Conservation (phyloP, 2,888 invertebrate genomes). For the Esperia sulphurella region DNA sequence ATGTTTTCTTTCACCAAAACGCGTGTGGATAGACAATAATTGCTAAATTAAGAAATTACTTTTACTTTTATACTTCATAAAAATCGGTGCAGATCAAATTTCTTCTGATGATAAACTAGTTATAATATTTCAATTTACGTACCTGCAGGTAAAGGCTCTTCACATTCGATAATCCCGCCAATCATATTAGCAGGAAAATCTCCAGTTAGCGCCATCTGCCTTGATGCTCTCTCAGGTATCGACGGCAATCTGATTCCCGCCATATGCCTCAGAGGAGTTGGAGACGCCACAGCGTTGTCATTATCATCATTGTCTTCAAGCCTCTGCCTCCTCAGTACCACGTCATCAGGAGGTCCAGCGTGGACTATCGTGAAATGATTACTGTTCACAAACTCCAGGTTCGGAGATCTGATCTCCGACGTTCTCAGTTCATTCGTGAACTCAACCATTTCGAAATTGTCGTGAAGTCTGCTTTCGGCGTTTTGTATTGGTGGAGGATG, state of each 20-base stretch:
- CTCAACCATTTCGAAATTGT: slow-evolving; percentile 70
- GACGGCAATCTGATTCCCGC: slow-evolving; percentile 88
- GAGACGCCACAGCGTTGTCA: slow-evolving; percentile 74
- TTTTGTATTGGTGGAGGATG: slow-evolving; percentile 75
- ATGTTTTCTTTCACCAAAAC: too few relatives aligned
- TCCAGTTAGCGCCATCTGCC: slow-evolving; percentile 77
- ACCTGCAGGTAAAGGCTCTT: slow-evolving; percentile 93
- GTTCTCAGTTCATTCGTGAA: slow-evolving; percentile 71
- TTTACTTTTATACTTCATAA: too few relatives aligned
- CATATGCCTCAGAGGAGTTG: slow-evolving; percentile 83
- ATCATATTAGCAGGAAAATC: slow-evolving; percentile 76
- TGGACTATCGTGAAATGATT: slow-evolving; percentile 78
- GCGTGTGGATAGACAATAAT: too few relatives aligned
- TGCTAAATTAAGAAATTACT: too few relatives aligned
- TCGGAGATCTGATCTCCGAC: slow-evolving; percentile 74
- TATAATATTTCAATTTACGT: slow-evolving; percentile 34
- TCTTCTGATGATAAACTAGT: background rate
- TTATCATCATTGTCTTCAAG: slow-evolving; percentile 64
- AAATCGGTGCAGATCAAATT: background rate
- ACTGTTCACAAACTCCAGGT: slow-evolving; percentile 77
- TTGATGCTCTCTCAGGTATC: slow-evolving; percentile 85
- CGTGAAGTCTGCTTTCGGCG: slow-evolving; percentile 41
- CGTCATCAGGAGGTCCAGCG: slow-evolving; percentile 70
- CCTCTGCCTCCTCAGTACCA: slow-evolving; percentile 57
- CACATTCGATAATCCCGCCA: slow-evolving; percentile 80